A percentile compares a stretch with the other conserved stretches of the same genome.
Conservation (phyloP, 2,113 vertebrate genomes). For the Prietella phreatophila region DNA sequence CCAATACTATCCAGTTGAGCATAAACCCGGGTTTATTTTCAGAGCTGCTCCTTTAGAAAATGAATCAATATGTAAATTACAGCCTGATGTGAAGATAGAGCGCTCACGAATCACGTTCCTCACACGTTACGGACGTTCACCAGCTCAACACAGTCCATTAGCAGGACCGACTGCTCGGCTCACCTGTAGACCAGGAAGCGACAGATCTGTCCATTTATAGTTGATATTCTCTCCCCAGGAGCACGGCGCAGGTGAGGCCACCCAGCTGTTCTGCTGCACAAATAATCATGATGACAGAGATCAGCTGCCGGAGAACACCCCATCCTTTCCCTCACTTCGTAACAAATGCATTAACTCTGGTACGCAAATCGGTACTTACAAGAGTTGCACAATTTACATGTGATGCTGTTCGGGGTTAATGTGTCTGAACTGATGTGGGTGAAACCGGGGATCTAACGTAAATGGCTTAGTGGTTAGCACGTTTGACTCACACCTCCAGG, state of each 20-base stretch:
- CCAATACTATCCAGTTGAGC: no score
- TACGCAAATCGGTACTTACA: constrained; percentile 9
- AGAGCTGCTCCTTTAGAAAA: background rate
- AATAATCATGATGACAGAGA: background rate
- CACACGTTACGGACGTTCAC: background rate
- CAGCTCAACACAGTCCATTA: background rate
- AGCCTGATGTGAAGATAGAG: background rate
- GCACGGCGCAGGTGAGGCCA: constrained; percentile 23
- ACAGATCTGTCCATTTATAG: constrained; percentile 1
- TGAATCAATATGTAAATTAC: background rate
- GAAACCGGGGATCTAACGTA: background rate
- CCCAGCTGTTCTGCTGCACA: constrained; percentile 39
- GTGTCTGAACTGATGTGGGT: background rate
- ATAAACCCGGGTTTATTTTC: background rate
- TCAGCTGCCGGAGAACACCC: background rate
- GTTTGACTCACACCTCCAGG: no score
- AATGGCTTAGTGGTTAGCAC: no score
- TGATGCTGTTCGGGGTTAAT: background rate
- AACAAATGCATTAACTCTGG: constrained; percentile 21
- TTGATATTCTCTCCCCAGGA: constrained; percentile 4
- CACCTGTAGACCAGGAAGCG: background rate
- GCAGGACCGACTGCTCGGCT: background rate
- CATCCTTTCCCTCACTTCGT: constrained; percentile 23
- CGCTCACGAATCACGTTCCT: background rate
- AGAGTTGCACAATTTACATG: background rate